phyloP scores from a whole-genome alignment of 2,113 vertebrate species.

The Grammomys surdaster region DNA sequence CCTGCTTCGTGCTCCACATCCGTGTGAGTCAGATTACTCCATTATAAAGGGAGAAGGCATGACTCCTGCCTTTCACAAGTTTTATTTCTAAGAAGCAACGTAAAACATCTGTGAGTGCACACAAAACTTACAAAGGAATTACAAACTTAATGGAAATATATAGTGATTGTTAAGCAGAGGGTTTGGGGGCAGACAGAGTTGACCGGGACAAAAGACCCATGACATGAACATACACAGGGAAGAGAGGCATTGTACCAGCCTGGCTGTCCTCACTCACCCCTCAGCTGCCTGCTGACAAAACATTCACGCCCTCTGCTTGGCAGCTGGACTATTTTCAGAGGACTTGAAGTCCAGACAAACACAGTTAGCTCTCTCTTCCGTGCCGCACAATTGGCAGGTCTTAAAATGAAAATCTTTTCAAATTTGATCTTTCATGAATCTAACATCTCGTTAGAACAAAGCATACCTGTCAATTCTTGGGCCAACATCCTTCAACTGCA shows the following conservation, averaged over 20 bases:
- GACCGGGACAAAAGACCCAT: background rate
- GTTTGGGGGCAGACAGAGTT: background rate
- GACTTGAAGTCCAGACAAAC: slow-evolving; percentile 62
- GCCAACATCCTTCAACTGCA: background rate
- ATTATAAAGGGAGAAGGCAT: background rate
- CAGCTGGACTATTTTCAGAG: slow-evolving; percentile 66
- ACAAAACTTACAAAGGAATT: slow-evolving; percentile 25
- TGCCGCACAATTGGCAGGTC: slow-evolving; percentile 45
- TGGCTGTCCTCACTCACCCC: slow-evolving; percentile 70
- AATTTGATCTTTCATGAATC: slow-evolving; percentile 37
- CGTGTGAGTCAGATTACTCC: background rate
- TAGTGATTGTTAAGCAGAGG: background rate
- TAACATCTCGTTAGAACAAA: slow-evolving; percentile 49
- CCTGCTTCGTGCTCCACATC: background rate
- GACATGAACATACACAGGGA: background rate
- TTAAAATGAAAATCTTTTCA: slow-evolving; percentile 62
- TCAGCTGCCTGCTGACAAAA: slow-evolving; percentile 48
- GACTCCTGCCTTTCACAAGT: background rate
- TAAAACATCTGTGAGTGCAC: background rate
- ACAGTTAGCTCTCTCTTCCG: slow-evolving; percentile 58
- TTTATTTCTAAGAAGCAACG: background rate
- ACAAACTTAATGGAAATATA: background rate
- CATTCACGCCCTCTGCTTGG: slow-evolving; percentile 52
- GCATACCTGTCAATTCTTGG: background rate
- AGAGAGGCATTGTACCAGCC: background rate